Evolutionary conservation across 2,888 invertebrate genomes (phyloP).

Genomic region (Macrosiphum euphorbiae): DNA sequence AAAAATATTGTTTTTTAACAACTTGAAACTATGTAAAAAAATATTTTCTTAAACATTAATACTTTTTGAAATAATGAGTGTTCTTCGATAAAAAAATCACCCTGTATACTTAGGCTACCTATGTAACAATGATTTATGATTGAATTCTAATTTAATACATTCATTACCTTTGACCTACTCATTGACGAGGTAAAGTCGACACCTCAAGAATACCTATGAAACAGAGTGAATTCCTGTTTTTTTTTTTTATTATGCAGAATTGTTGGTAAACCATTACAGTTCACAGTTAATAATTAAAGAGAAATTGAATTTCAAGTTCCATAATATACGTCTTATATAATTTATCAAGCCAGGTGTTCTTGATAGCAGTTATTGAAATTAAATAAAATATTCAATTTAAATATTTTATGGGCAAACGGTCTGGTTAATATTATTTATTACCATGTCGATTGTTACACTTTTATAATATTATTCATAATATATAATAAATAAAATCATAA

Average conservation of each 20-base stretch:
- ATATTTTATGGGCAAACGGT: not conserved
- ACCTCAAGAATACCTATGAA: not conserved
- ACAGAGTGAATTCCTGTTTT: not conserved
- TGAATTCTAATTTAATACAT: too few relatives aligned
- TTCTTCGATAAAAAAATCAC: too few relatives aligned
- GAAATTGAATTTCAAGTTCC: not conserved
- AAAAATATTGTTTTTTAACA: too few relatives aligned
- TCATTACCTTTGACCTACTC: not conserved
- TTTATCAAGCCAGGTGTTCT: not conserved
- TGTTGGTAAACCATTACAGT: not conserved
- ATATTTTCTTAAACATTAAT: too few relatives aligned
- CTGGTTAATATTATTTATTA: not conserved
- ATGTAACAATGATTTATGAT: too few relatives aligned
- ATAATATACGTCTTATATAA: not conserved
- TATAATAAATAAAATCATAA: not conserved
- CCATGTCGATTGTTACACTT: not conserved
- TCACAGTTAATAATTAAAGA: not conserved
- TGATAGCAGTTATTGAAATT: not conserved
- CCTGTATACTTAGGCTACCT: too few relatives aligned
- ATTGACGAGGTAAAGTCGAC: not conserved
- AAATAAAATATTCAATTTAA: not conserved
- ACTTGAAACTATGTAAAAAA: too few relatives aligned
- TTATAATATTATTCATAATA: slow-evolving; percentile 1
- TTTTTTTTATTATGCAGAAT: not conserved
- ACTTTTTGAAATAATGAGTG: too few relatives aligned